Base-by-base conservation (phyloP, 1,140 invertebrate species). In the Plectrocnemia conspersa region DNA sequence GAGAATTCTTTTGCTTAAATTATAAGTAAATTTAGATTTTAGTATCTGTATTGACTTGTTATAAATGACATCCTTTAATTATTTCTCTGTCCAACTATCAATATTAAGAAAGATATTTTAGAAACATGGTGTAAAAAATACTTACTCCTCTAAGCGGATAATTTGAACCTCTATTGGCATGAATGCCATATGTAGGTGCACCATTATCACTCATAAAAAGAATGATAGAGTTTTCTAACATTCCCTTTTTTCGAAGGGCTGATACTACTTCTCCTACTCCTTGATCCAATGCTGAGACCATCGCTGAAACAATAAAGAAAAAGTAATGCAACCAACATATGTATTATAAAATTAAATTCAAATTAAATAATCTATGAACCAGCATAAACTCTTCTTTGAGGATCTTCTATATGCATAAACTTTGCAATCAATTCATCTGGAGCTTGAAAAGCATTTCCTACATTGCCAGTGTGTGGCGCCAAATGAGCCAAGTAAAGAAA, bases 201-300 rank as follows among this genome's bases (percentile, higher is more conserved):
- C 91, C 91, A 67, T 91, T 91, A 62, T 91, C 89, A 2, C 83
- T 81, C 64, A 86, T 77, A 64, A 91, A 91, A 0, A 86, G 56
- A 32, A 91, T 79, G 21, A 91, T 82, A 10, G 84, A 83, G 63
- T 90, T 83, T 22, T 74, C 64, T 19, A 75, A 56, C 44, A 75
- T 74, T 4, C 64, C 64, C 59, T 72, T 73, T 2, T 65, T 52
- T 25, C 79, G 66, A n/a, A 96, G 69, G 2, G 88, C 82, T 18
- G 76, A 64, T n/a, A 84, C 77, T 3, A 95, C 81, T 24, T 81
- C 73, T 0, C 91, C 90, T 0, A 96, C 82, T 50, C 89, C 86
- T 56, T 91, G 80, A 69, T 96, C 93, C 24, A 95, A 67, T 64
- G 85, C 86, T n/a, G 88, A 84, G 0, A 93, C 78, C 87, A 94